Conservation (phyloP, 1,140 invertebrate genomes). For the Saccostrea cuccullata region DNA sequence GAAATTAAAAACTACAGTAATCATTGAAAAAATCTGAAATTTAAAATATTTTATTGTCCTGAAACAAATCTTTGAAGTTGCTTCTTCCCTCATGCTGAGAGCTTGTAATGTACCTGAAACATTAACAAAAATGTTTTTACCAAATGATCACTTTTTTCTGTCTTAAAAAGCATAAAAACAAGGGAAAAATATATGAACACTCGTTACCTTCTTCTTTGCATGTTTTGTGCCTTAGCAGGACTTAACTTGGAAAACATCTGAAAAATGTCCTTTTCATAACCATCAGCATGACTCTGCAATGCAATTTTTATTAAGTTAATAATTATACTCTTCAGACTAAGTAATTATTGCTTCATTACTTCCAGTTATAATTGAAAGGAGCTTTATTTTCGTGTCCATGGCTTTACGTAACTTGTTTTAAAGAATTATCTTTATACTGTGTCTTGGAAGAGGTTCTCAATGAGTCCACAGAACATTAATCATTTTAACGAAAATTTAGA, state of each 20-base stretch:
- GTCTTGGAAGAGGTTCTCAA: too few species aligned
- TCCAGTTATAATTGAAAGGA: too few species aligned
- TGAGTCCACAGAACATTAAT: too few species aligned
- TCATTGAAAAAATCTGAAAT: not conserved
- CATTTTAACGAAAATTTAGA: too few species aligned
- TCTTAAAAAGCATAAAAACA: not conserved
- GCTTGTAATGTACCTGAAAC: conserved; percentile 29
- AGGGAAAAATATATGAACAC: not conserved
- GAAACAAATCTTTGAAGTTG: conserved; percentile 30
- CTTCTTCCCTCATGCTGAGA: not conserved
- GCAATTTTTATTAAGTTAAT: too few species aligned
- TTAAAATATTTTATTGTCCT: conserved; percentile 18
- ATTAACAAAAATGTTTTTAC: not conserved
- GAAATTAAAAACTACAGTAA: not conserved
- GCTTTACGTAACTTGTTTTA: too few species aligned
- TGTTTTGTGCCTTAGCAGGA: not conserved
- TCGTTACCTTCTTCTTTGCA: not conserved
- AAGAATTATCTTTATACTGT: too few species aligned
- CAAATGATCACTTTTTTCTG: not conserved
- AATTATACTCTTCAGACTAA: too few species aligned
- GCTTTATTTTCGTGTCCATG: too few species aligned
- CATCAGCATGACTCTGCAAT: not conserved
- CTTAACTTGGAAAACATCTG: conserved; percentile 11
- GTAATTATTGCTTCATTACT: too few species aligned
- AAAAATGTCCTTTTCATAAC: not conserved